Evolutionary conservation across 1,140 invertebrate species (phyloP), one percentile per base, ranked within the genome.

Genomic region (Plectrocnemia conspersa): DNA sequence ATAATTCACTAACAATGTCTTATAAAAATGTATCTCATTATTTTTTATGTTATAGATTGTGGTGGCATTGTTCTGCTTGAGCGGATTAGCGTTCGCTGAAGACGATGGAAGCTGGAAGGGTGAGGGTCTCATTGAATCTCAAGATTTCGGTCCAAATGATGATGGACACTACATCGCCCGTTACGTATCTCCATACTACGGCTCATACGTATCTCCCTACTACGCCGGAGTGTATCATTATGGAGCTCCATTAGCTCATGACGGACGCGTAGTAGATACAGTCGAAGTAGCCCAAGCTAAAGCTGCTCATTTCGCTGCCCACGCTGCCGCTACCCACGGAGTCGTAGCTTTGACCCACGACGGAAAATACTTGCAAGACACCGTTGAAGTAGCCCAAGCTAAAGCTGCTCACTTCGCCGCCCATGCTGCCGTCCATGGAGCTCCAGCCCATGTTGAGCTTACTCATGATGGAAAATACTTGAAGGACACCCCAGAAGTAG

Each of bases 231-330:
- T 64, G 63, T 70, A 68, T 60, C 64, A 64, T 35, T 65, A 65
- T 46, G 55, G 41, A 18, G 67, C 65, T 16, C 71, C 71, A 45
- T 15, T 57, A 4, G 55, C 45, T 42, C 16, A 21, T 24, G 52
- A 59, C 38, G 71, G 70, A 1, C 70, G 69, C 54, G 69, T 73
- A 21, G 69, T 70, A 38, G 72, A 73, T 44, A 73, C 72, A 25
- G 32, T 71, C 45, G 72, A 74, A 61, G 73, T 73, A 59, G 71
- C 73, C 1, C 70, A 73, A 55, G 73, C 73, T 40, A 72, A 72
- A 49, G 71, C 71, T 55, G 70, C 71, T 54, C 71, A 75, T 65
- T 67, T 73, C 50, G 73, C 48, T 16, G 55, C 55, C 27, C 15
- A 29, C 36, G 22, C 29, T 15, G 40, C 13, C 5, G 50, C 50